Conservation (phyloP, 1,140 invertebrate species). For the Gonatopus flavifemur region DNA sequence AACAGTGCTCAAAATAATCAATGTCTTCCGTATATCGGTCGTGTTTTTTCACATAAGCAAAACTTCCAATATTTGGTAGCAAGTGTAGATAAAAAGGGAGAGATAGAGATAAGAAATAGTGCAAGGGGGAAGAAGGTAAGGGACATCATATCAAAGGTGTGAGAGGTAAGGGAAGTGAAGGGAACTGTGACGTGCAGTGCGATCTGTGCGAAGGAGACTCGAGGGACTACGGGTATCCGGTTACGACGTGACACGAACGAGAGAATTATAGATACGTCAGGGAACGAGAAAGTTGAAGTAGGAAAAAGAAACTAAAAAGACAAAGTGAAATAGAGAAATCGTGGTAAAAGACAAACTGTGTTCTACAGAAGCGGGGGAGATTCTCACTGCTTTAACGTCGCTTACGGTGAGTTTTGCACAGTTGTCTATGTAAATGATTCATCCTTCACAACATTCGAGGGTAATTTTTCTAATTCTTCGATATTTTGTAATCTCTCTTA, state of each 20-base stretch:
- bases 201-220: conserved; percentile 34
- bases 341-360: background rate
- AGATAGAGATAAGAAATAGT: too few relatives aligned
- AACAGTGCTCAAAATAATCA: too few relatives aligned
- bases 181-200: conserved; percentile 31
- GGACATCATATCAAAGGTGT: too few relatives aligned
- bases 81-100: conserved; percentile 1
- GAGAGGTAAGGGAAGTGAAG: background rate
- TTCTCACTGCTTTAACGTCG: conserved; percentile 21
- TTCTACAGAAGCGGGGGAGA: too few relatives aligned
- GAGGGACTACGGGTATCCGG: conserved; percentile 17
- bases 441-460: background rate
- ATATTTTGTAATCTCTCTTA: too few relatives aligned
- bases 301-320: background rate
- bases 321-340: background rate
- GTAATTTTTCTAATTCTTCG: too few relatives aligned
- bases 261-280: conserved; percentile 17
- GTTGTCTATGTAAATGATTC: background rate
- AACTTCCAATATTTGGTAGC: conserved; percentile 1
- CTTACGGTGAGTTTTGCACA: conserved; percentile 25
- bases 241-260: conserved; percentile 24
- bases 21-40: too few relatives aligned
- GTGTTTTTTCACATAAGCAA: too few relatives aligned
- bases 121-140: background rate
- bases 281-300: conserved; percentile 2